Evolutionary conservation across 2,888 invertebrate genomes (phyloP).

Genomic region (Mesorhabditis sp.): DNA sequence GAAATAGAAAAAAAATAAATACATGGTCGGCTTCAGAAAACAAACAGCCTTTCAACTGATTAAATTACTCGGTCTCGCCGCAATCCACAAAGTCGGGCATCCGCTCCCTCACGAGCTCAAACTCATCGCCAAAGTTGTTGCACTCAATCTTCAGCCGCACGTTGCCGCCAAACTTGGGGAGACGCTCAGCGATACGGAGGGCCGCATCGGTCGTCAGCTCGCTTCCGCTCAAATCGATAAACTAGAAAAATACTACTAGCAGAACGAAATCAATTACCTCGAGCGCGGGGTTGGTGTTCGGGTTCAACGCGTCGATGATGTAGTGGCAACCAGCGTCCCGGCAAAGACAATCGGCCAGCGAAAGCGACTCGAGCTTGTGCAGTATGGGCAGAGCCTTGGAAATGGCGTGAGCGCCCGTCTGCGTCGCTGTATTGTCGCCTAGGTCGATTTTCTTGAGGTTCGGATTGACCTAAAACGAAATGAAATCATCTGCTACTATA

Average conservation of each 20-base stretch:
- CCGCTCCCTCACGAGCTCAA: constrained; percentile 10
- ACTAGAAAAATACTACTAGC: constrained; percentile 7
- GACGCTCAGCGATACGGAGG: constrained; percentile 9
- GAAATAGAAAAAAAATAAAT: constrained; percentile 6
- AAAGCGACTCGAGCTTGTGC: constrained; percentile 62
- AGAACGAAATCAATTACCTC: no score
- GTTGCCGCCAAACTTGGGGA: no score
- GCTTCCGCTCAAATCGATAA: constrained; percentile 19
- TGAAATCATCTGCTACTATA: no score
- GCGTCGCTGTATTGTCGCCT: constrained; percentile 84
- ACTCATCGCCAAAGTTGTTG: constrained; percentile 22
- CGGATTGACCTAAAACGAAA: constrained; percentile 64
- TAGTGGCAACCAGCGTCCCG: constrained; percentile 67
- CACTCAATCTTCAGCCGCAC: constrained; percentile 14
- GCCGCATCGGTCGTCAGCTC: constrained; percentile 12
- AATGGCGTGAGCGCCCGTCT: constrained; percentile 74
- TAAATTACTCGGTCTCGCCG: constrained; percentile 16
- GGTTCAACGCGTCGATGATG: constrained; percentile 63
- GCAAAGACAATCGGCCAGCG: constrained; percentile 64
- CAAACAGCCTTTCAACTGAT: no score
- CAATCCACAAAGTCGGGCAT: constrained; percentile 11
- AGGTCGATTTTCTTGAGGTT: constrained; percentile 73
- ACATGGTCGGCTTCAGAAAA: background rate
- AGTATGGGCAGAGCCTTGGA: constrained; percentile 61
- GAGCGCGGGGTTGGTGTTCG: no score